Evolutionary conservation across 2,113 vertebrate genomes (phyloP).

Genomic region (Solenodon paradoxus): DNA sequence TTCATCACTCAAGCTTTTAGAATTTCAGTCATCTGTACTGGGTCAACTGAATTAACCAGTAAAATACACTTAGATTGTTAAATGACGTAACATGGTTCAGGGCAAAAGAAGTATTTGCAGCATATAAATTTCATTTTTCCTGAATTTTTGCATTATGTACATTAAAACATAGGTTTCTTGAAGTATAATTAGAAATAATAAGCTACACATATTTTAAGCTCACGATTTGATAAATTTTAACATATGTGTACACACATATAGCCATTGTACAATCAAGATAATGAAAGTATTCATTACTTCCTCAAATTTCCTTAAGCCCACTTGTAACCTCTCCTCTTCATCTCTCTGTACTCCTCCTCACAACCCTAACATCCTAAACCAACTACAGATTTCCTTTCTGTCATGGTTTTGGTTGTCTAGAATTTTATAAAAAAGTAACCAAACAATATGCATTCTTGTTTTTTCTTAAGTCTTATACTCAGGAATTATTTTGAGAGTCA

Average conservation of each 20-base stretch:
- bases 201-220: not conserved
- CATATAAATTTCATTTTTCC: not conserved
- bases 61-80: slow-evolving; percentile 24
- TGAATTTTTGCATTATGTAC: not conserved
- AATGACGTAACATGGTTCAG: not conserved
- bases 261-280: not conserved
- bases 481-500: not conserved
- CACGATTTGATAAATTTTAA: not conserved
- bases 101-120: slow-evolving; percentile 7
- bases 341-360: not conserved
- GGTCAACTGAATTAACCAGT: not conserved
- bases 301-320: not conserved
- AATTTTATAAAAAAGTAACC: not conserved
- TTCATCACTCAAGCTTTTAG: slow-evolving; percentile 39
- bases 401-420: not conserved
- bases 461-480: not conserved
- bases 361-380: not conserved
- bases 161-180: not conserved
- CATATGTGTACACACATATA: not conserved
- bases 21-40: slow-evolving; percentile 10
- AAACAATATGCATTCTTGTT: not conserved
- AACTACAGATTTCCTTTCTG: slow-evolving; percentile 7
- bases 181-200: not conserved
- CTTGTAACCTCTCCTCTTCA: not conserved
- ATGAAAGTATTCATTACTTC: not conserved